Base-by-base conservation (phyloP, 2,113 vertebrate species). In the Sardina pilchardus region DNA sequence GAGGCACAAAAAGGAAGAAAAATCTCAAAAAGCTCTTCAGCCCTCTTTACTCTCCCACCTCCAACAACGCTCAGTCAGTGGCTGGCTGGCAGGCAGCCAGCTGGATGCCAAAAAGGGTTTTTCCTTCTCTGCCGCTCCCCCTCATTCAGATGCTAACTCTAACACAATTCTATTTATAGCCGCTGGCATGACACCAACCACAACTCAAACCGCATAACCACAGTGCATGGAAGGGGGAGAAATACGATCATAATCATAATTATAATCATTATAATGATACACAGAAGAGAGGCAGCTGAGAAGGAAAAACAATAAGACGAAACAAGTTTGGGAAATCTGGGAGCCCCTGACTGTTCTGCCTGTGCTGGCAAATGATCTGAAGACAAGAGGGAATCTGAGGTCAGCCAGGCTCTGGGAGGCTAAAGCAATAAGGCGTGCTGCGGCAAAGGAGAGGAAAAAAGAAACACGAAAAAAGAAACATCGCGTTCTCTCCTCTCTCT, bases 141-240 rank as follows among this genome's bases (percentile, higher is more conserved):
- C 92, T 94, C 93, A 92, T 94, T 94, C 93, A 91, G 90, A 93
- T 91, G 88, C 93, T 93, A 84, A 81, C 83, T 92, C 93, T 92
- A 92, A 94, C 92, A 92, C 86, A 83, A 75, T 78, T 89, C 94
- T 95, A 96, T 96, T 95, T 95, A 95, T 95, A 95, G 94, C 93
- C 86, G 89, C 94, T 95, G 95, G 95, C 94, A 80, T 91, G 92
- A 89, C 81, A 93, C 94, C 94, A 95, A 93, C 92, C 90, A 14
- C 93, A 93, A 93, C 92, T 92, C 93, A 90, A 67, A 93, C 92
- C 93, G 44, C 92, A 87, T 63, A 93, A 89, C 86, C 87, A 83
- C 83, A 83, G 85, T 59, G 43, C 82, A 84, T 50, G 80, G 43
- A 48, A 47, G 82, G 44, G 44, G 67, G 78, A 34, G 82, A 81